These are phyloP conservation scores for Panurus biarmicus DNA, from an alignment of 2,113 vertebrate genomes.

Conservation along the genomic window DNA sequence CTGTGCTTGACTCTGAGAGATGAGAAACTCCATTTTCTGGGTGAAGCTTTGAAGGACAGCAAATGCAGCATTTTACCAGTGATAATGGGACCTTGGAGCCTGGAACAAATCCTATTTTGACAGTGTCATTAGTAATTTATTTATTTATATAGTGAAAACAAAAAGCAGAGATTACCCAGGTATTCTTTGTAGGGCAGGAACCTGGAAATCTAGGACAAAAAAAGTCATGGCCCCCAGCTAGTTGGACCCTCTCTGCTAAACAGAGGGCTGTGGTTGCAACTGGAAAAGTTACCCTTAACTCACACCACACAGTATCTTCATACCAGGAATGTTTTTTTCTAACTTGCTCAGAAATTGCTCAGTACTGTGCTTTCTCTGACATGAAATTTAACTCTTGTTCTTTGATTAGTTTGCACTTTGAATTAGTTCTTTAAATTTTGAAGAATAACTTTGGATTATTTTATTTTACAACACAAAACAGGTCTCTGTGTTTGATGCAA, in stretches of 20 bases:
- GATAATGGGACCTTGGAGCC: background rate
- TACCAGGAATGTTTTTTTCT: background rate
- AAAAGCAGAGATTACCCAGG: conserved; percentile 43
- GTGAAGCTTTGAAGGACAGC: background rate
- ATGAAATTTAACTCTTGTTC: background rate
- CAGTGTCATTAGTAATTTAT: background rate
- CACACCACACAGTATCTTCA: background rate
- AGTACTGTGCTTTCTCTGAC: background rate
- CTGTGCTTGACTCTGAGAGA: background rate
- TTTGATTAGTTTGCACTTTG: background rate
- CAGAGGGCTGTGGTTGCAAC: background rate
- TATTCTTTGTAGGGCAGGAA: background rate
- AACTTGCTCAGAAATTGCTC: background rate
- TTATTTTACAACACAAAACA: background rate
- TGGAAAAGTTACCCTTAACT: background rate
- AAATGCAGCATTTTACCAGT: background rate
- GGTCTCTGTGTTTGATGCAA: background rate
- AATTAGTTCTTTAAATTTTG: background rate
- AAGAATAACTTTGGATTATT: background rate
- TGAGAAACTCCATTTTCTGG: background rate
- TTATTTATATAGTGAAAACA: conserved; percentile 37
- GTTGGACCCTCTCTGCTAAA: background rate
- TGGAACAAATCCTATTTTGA: background rate
- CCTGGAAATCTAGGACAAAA: background rate
- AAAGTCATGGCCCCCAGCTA: background rate